phyloP scores from a whole-genome alignment of 2,797 vertebrate genomes.

The Geotrypetes seraphini region DNA sequence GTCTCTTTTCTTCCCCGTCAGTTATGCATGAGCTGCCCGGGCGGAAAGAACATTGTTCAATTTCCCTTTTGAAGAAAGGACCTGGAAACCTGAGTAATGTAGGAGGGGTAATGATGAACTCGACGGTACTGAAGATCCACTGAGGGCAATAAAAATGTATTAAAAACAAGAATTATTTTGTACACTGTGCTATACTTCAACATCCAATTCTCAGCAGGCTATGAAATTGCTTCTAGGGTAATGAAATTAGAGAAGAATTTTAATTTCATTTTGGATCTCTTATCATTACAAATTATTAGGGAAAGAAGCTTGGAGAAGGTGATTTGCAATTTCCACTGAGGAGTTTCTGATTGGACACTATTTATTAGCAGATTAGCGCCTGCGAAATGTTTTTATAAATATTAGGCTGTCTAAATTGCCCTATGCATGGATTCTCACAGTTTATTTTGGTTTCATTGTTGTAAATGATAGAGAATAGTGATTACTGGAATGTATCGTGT shows the following conservation, averaged over 20 bases:
- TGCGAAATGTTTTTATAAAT: too few relatives aligned
- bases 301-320: too few relatives aligned
- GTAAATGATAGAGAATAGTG: too few relatives aligned
- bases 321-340: too few relatives aligned
- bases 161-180: slow-evolving; percentile 63
- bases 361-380: too few relatives aligned
- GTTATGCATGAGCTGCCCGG: slow-evolving; percentile 23
- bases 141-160: slow-evolving; percentile 53
- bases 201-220: slow-evolving; percentile 41
- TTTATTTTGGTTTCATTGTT: too few relatives aligned
- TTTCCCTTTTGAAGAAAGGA: slow-evolving; percentile 65
- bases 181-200: slow-evolving; percentile 43
- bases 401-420: too few relatives aligned
- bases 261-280: slow-evolving; percentile 49
- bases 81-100: slow-evolving; percentile 52
- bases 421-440: too few relatives aligned
- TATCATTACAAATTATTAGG: slow-evolving; percentile 38
- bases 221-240: slow-evolving; percentile 48
- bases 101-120: slow-evolving; percentile 43
- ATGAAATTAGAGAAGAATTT: slow-evolving; percentile 57
- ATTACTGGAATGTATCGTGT: too few relatives aligned
- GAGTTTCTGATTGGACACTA: too few relatives aligned
- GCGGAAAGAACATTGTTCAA: slow-evolving; percentile 53
- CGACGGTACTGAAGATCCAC: slow-evolving; percentile 38
- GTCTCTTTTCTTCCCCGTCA: too few relatives aligned